A percentile compares a stretch with the other conserved stretches of the same genome.
These are phyloP conservation scores for Cephus spinipes DNA, from an alignment of 2,888 invertebrate genomes.

Conservation along the genomic window DNA sequence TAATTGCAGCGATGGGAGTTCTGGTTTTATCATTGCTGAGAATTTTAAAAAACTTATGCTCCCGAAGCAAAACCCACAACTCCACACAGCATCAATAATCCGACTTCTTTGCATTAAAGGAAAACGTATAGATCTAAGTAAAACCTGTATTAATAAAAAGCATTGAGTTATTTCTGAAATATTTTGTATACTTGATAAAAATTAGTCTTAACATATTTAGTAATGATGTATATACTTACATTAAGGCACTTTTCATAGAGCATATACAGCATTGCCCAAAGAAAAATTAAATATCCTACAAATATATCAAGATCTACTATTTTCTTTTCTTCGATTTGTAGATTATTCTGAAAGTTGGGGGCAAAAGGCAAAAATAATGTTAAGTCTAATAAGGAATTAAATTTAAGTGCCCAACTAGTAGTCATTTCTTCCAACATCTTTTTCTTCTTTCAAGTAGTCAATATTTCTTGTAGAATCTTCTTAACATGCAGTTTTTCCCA, in stretches of 20 bases:
- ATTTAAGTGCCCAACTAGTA: conserved; percentile 30
- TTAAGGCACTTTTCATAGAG: conserved; percentile 45
- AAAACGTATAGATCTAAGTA: conserved; percentile 45
- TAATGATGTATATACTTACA: conserved; percentile 32
- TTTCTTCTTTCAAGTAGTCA: neutral
- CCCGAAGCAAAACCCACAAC: conserved; percentile 44
- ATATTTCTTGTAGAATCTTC: too few relatives aligned
- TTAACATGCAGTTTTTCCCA: too few relatives aligned
- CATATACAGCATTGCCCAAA: conserved; percentile 41
- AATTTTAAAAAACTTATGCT: conserved; percentile 43
- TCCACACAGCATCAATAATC: conserved; percentile 47
- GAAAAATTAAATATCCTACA: conserved; percentile 35
- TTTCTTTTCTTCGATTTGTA: conserved; percentile 20
- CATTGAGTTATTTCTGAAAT: neutral
- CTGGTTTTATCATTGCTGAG: conserved; percentile 21
- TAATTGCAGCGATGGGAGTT: conserved; percentile 26
- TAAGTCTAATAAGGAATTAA: conserved; percentile 36
- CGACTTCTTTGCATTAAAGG: conserved; percentile 41
- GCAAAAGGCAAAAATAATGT: conserved; percentile 31
- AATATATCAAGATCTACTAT: conserved; percentile 30
- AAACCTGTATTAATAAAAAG: conserved; percentile 33
- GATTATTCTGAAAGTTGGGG: conserved; percentile 32
- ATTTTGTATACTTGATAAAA: neutral
- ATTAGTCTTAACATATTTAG: neutral
- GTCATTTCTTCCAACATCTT: conserved; percentile 33